phyloP scores from a whole-genome alignment of 1,140 invertebrate genomes.

The Homarus americanus region DNA sequence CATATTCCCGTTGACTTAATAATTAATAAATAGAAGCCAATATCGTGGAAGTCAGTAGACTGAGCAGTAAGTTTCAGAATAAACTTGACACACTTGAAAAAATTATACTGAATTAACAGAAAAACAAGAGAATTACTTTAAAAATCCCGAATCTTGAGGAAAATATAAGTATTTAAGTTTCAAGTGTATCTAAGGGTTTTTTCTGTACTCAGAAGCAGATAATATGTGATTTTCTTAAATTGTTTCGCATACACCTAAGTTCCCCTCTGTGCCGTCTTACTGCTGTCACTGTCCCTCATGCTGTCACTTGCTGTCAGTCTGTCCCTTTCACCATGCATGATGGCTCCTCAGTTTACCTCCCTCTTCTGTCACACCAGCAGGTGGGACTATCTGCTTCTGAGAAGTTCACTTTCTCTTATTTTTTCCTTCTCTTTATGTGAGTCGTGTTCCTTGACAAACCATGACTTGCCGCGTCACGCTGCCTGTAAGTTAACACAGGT shows the following conservation, averaged over 20 bases:
- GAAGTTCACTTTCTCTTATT: constrained; percentile 22
- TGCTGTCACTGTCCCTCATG: constrained; percentile 21
- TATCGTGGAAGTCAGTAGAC: constrained; percentile 15
- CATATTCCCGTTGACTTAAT: background rate
- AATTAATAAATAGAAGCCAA: background rate
- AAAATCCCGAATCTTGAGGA: background rate
- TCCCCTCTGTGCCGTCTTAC: constrained; percentile 28
- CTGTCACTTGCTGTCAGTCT: constrained; percentile 42
- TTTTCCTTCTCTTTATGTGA: constrained; percentile 37
- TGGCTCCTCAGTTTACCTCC: constrained; percentile 4
- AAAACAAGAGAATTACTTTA: background rate
- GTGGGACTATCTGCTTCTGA: constrained; percentile 42
- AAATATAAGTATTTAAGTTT: background rate
- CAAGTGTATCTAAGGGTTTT: constrained; percentile 35
- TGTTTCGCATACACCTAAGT: constrained; percentile 21
- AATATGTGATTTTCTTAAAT: constrained; percentile 25
- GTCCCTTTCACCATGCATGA: constrained; percentile 43
- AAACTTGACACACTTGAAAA: constrained; percentile 45
- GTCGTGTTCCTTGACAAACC: constrained; percentile 23
- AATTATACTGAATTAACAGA: background rate
- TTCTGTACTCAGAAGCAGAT: constrained; percentile 62
- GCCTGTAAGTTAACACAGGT: background rate
- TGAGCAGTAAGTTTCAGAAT: constrained; percentile 50
- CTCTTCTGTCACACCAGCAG: constrained; percentile 3
- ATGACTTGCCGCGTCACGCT: background rate